Evolutionary conservation across 2,888 invertebrate genomes (phyloP).

Genomic region (Drosophila atripex): DNA sequence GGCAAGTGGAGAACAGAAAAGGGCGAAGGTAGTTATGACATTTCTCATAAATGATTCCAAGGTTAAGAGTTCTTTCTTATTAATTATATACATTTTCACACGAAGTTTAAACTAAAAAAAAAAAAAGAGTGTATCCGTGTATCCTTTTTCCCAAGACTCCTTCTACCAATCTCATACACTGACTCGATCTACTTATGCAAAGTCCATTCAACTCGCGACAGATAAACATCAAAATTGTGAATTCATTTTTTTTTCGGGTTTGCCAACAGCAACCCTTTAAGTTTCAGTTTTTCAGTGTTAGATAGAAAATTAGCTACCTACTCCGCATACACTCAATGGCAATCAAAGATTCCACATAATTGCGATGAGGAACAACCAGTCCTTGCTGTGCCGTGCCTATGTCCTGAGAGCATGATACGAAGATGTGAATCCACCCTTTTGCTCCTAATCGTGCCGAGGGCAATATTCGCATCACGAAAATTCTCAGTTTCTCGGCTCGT

Average conservation of each 20-base stretch:
- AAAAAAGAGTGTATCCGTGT: too few relatives aligned
- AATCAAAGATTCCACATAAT: constrained; percentile 41
- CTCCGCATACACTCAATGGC: constrained; percentile 27
- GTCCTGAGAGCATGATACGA: background rate
- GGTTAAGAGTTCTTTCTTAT: background rate
- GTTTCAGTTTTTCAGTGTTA: background rate
- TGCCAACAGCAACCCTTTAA: constrained; percentile 24
- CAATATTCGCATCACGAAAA: constrained; percentile 46
- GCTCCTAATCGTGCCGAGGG: constrained; percentile 32
- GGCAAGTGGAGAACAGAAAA: background rate
- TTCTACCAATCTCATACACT: background rate
- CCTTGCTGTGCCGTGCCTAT: constrained; percentile 4
- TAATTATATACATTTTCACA: background rate
- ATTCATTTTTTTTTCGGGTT: too few relatives aligned
- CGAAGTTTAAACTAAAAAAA: constrained; percentile 5
- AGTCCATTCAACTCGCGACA: constrained; percentile 49
- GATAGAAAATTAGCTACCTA: constrained; percentile 29
- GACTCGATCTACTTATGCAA: constrained; percentile 5
- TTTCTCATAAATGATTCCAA: background rate
- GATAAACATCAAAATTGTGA: constrained; percentile 42
- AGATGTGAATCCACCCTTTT: constrained; percentile 33
- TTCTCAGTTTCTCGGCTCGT: constrained; percentile 50
- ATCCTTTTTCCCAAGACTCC: constrained; percentile 2
- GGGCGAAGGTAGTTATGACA: constrained; percentile 1
- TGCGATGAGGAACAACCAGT: too few relatives aligned